A percentile compares a stretch with the other conserved stretches of the same genome.
phyloP scores from a whole-genome alignment of 2,113 vertebrate species.

The Mustelus asterias region DNA sequence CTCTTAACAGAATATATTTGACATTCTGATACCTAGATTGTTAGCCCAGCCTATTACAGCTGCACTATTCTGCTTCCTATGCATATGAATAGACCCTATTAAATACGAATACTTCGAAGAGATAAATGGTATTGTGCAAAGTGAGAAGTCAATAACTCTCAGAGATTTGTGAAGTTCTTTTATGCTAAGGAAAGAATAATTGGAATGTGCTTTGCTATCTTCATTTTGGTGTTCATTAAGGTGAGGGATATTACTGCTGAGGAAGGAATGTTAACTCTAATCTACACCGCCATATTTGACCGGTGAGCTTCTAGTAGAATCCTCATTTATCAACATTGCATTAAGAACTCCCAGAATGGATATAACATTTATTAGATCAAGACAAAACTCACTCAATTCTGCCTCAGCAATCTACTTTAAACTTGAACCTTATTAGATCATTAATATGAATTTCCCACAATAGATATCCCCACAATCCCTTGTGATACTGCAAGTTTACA shows the following conservation, averaged over 20 bases:
- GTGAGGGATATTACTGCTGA: neutral
- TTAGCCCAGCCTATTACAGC: neutral
- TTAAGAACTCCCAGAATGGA: neutral
- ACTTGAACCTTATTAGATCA: neutral
- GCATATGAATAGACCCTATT: conserved; percentile 44
- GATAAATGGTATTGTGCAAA: neutral
- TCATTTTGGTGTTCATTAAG: neutral
- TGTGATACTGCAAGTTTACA: neutral
- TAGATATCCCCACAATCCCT: neutral
- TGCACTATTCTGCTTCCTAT: neutral
- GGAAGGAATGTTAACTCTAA: neutral
- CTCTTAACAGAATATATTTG: neutral
- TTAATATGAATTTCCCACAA: neutral
- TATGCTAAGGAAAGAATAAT: neutral
- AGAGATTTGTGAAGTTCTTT: neutral
- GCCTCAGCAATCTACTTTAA: neutral
- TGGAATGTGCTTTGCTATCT: neutral
- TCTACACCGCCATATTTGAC: neutral
- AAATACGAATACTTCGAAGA: neutral
- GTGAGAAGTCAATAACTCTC: neutral
- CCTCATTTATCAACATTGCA: neutral
- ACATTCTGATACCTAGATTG: neutral
- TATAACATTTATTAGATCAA: neutral
- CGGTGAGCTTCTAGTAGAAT: neutral
- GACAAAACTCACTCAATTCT: neutral